These are phyloP conservation scores for Lapara coniferarum DNA, from an alignment of 2,888 invertebrate species.

Conservation along the genomic window DNA sequence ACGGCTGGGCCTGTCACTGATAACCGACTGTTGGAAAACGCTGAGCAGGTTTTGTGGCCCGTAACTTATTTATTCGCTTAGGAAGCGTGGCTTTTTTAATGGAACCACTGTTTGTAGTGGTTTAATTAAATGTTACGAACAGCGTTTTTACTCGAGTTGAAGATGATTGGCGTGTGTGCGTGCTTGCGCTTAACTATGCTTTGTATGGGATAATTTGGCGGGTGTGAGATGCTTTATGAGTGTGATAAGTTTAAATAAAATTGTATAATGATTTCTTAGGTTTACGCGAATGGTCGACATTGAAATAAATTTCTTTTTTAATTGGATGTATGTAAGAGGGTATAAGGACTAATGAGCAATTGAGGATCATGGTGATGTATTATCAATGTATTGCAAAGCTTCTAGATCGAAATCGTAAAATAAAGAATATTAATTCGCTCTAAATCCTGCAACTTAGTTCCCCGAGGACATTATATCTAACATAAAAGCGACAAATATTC, in stretches of 20 bases:
- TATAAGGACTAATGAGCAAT: no score
- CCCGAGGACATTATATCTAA: no score
- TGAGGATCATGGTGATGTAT: no score
- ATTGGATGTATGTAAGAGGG: no score
- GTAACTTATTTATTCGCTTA: constrained; percentile 15
- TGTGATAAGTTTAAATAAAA: neutral
- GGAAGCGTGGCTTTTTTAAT: constrained; percentile 18
- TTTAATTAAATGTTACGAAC: constrained; percentile 16
- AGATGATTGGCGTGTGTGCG: constrained; percentile 17
- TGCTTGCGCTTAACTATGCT: neutral
- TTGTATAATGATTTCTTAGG: no score
- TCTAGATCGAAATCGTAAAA: no score
- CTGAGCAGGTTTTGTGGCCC: constrained; percentile 16
- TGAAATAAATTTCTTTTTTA: no score
- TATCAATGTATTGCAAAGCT: no score
- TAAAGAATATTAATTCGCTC: no score
- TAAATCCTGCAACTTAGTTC: no score
- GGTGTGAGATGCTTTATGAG: neutral
- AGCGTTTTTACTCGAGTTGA: neutral
- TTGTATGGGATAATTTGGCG: neutral
- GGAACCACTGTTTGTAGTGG: constrained; percentile 2
- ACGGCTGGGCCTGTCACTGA: constrained; percentile 12
- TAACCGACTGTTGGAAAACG: constrained; percentile 16
- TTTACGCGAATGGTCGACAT: no score
- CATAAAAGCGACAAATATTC: no score